Conservation (phyloP, 2,797 vertebrate species). For the Acanthiza pusilla region DNA sequence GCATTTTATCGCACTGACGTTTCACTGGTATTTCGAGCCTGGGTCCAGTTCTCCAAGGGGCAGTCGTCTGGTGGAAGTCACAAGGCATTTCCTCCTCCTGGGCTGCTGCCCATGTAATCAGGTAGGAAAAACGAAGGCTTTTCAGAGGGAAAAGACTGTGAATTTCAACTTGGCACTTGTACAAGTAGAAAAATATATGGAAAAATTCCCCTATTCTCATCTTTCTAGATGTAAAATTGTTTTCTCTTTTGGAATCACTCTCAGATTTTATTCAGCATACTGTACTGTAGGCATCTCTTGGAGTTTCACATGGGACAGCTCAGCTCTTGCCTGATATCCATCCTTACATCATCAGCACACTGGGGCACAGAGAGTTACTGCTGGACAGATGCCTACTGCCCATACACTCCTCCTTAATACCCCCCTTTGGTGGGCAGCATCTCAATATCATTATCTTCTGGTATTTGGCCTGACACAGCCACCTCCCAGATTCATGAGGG, state of each 20-base stretch:
- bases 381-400: background rate
- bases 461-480: background rate
- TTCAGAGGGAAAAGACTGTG: background rate
- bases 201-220: background rate
- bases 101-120: background rate
- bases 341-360: background rate
- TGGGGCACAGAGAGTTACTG: background rate
- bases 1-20: background rate
- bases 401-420: background rate
- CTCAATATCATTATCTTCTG: background rate
- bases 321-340: background rate
- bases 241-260: background rate
- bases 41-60: background rate
- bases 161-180: background rate
- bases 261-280: background rate
- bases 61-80: background rate
- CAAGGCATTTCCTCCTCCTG: conserved; percentile 19
- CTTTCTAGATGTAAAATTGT: background rate
- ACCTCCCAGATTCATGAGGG: background rate
- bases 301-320: background rate
- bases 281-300: background rate
- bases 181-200: background rate
- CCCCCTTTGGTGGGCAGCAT: background rate
- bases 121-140: background rate
- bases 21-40: background rate